Percentiles rank a stretch among this genome's conserved stretches.
Evolutionary conservation across 2,113 vertebrate genomes (phyloP).

Genomic region (Podarcis muralis): DNA sequence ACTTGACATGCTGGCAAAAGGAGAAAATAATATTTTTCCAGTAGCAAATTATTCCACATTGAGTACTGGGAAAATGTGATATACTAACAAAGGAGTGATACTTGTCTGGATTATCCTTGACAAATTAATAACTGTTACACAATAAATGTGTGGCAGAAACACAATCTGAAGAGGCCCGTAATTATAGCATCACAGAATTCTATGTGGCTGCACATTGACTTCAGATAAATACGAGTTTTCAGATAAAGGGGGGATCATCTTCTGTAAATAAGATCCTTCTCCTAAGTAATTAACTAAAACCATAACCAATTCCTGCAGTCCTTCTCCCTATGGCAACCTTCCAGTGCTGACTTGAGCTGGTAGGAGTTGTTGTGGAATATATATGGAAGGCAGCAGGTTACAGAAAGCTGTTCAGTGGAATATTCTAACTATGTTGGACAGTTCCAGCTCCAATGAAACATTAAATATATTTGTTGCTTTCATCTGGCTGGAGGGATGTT

Average conservation of each 20-base stretch:
- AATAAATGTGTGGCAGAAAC: background rate
- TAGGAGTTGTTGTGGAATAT: background rate
- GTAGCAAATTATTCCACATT: background rate
- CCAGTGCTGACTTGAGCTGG: background rate
- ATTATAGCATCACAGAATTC: background rate
- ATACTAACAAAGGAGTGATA: background rate
- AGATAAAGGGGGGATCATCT: background rate
- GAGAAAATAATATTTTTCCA: background rate
- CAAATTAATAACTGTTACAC: background rate
- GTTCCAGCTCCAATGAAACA: conserved; percentile 35
- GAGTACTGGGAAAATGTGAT: background rate
- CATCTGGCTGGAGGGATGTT: conserved; percentile 35
- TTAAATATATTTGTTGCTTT: background rate
- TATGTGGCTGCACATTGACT: background rate
- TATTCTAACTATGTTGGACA: conserved; percentile 2
- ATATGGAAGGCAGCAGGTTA: too few species aligned
- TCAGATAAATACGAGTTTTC: background rate
- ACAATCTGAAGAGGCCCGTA: background rate
- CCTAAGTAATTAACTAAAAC: background rate
- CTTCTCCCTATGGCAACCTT: background rate
- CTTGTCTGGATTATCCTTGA: background rate
- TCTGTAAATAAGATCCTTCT: background rate
- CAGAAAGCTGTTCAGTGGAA: background rate
- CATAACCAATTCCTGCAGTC: background rate
- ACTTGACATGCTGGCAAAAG: too few species aligned